These are phyloP conservation scores for Hoplodrina ambigua DNA, from an alignment of 2,888 invertebrate species.

Conservation along the genomic window DNA sequence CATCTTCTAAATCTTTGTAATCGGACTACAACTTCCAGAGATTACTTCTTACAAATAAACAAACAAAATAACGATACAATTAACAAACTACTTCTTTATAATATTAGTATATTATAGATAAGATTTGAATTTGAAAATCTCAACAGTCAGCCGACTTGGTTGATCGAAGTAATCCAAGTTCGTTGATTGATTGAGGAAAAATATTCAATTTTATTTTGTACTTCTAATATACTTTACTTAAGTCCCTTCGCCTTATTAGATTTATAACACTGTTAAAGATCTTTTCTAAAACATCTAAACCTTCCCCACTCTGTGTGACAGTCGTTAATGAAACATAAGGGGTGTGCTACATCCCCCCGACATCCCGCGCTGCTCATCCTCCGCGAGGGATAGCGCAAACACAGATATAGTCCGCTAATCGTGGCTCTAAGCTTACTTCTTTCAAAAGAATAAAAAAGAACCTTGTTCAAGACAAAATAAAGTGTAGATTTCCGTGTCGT, in stretches of 20 bases:
- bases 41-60: no score
- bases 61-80: no score
- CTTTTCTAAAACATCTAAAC: constrained; percentile 61
- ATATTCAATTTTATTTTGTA: no score
- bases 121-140: no score
- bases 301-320: constrained; percentile 69
- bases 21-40: no score
- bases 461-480: neutral
- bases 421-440: constrained; percentile 61
- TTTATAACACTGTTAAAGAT: neutral
- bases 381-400: constrained; percentile 75
- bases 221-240: neutral
- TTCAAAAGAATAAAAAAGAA: constrained; percentile 29
- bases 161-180: neutral
- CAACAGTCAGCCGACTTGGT: no score
- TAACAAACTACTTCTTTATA: no score
- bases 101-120: no score
- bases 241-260: no score
- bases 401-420: constrained; percentile 80
- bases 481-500: neutral
- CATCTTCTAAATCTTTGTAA: no score
- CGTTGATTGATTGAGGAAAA: neutral
- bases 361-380: constrained; percentile 77
- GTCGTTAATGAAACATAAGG: constrained; percentile 90
- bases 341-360: constrained; percentile 83